These are phyloP conservation scores for Drosophila prosaltans DNA, from an alignment of 1,140 invertebrate genomes.

Conservation along the genomic window DNA sequence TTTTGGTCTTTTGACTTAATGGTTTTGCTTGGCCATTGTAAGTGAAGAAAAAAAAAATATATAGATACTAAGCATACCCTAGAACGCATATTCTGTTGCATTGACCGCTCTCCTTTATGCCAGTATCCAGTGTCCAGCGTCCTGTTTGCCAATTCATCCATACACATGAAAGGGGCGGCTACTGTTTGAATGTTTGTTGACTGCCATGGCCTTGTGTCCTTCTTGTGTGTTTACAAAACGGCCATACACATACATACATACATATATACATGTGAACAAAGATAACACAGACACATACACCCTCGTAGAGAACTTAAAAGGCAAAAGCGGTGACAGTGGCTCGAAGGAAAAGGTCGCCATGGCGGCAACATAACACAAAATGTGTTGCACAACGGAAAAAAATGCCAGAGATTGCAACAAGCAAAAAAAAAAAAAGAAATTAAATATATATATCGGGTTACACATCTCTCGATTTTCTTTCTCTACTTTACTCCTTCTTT, in stretches of 20 bases:
- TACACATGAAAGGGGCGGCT: constrained; percentile 49
- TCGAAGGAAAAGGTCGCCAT: constrained; percentile 50
- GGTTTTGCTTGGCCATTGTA: constrained; percentile 58
- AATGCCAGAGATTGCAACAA: constrained; percentile 52
- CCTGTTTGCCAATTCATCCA: constrained; percentile 48
- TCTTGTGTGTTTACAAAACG: constrained; percentile 37
- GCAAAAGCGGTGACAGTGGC: neutral
- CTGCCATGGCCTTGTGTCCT: constrained; percentile 51
- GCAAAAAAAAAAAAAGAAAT: constrained; percentile 11
- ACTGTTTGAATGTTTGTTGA: constrained; percentile 72
- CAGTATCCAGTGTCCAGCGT: constrained; percentile 28
- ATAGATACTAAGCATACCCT: constrained; percentile 19
- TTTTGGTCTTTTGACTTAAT: constrained; percentile 81
- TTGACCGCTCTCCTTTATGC: neutral
- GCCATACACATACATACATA: constrained; percentile 44
- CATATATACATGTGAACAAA: constrained; percentile 38
- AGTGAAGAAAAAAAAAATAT: constrained; percentile 25
- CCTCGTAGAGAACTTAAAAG: neutral
- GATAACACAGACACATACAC: constrained; percentile 10
- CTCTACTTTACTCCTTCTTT: neutral
- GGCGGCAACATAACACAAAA: constrained; percentile 25
- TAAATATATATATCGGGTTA: constrained; percentile 38
- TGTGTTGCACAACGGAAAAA: constrained; percentile 50
- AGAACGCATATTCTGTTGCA: constrained; percentile 38
- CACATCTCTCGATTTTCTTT: constrained; percentile 18